Evolutionary conservation across 2,888 invertebrate species (phyloP).

Genomic region (Papilio elwesi): DNA sequence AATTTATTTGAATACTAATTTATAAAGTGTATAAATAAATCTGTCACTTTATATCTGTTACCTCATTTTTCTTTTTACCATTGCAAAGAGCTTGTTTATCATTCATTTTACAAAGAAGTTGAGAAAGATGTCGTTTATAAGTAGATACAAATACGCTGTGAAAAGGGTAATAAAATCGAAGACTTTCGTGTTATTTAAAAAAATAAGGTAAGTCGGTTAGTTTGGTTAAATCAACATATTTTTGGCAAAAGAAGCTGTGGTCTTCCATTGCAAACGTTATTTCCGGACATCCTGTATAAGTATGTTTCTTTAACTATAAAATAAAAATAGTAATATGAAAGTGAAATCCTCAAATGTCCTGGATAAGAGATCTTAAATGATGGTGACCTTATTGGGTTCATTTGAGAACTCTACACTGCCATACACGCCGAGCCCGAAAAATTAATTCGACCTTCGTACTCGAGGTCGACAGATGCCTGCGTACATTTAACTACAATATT

Average conservation of each 20-base stretch:
- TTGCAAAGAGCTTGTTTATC: background rate
- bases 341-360: background rate
- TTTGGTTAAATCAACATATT: too few relatives aligned
- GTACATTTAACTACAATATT: background rate
- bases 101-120: too few relatives aligned
- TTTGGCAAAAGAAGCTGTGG: too few relatives aligned
- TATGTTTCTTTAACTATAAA: background rate
- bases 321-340: background rate
- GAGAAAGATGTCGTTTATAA: too few relatives aligned
- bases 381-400: conserved; percentile 5
- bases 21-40: conserved; percentile 30
- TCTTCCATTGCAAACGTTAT: too few relatives aligned
- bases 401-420: background rate
- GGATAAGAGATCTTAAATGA: background rate
- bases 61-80: background rate
- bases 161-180: too few relatives aligned
- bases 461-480: background rate
- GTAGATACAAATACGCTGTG: too few relatives aligned
- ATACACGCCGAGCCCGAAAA: conserved; percentile 5
- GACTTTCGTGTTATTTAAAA: too few relatives aligned
- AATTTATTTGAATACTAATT: background rate
- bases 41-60: conserved; percentile 1
- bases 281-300: too few relatives aligned
- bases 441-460: conserved; percentile 25
- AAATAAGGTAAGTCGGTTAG: too few relatives aligned